Percentiles rank a stretch among this genome's conserved stretches.
These are phyloP conservation scores for Melanaphis sacchari DNA, from an alignment of 1,140 invertebrate species.

Conservation along the genomic window DNA sequence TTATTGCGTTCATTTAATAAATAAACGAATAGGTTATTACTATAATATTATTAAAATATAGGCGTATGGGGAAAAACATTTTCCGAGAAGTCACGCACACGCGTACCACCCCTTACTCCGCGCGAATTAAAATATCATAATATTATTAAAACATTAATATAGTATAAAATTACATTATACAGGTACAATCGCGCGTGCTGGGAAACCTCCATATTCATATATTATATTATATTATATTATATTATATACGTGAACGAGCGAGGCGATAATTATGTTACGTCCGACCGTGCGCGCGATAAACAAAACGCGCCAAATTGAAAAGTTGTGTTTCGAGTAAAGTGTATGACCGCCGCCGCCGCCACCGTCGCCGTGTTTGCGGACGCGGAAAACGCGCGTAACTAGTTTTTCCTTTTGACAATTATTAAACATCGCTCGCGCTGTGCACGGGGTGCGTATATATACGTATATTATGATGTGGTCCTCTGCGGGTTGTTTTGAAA, in stretches of 20 bases:
- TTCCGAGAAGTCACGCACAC: not conserved
- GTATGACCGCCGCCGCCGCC: not conserved
- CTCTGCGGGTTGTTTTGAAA: not conserved
- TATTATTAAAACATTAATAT: not conserved
- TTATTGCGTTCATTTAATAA: no score
- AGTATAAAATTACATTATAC: not conserved
- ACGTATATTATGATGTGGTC: not conserved
- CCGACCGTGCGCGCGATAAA: not conserved
- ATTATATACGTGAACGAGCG: not conserved
- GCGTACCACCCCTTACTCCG: no score
- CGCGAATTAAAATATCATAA: not conserved
- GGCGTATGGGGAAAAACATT: not conserved
- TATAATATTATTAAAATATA: no score
- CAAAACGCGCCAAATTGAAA: conserved; percentile 27
- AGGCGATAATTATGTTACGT: conserved; percentile 14
- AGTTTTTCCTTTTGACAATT: conserved; percentile 39
- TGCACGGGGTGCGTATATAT: not conserved
- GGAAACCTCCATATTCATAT: not conserved
- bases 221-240: not conserved
- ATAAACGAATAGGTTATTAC: no score
- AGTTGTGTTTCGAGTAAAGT: conserved; percentile 6
- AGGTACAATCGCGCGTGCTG: not conserved
- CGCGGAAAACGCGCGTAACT: not conserved
- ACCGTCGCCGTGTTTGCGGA: not conserved
- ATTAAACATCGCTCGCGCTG: not conserved